Conservation (phyloP, 2,888 invertebrate species). For the Chrysotoxum bicinctum region DNA sequence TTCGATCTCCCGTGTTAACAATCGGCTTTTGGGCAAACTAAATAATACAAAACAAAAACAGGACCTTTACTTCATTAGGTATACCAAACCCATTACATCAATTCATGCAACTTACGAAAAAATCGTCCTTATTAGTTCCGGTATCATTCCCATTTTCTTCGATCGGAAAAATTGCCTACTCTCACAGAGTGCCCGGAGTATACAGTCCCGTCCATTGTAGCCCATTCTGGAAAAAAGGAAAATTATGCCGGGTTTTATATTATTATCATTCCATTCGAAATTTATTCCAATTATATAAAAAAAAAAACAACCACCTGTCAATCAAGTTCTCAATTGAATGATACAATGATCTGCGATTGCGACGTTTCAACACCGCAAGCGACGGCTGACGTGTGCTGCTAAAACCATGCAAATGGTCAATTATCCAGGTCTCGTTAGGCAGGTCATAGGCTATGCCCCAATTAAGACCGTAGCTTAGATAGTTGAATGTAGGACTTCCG, state of each 20-base stretch:
- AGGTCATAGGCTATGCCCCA: constrained; percentile 87
- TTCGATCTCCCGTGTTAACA: constrained; percentile 85
- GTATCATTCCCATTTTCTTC: constrained; percentile 85
- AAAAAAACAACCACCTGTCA: constrained; percentile 83
- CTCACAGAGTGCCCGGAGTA: constrained; percentile 88
- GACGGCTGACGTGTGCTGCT: constrained; percentile 73
- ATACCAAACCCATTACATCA: not conserved
- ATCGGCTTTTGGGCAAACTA: constrained; percentile 86
- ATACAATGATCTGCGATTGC: constrained; percentile 77
- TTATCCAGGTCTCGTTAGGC: constrained; percentile 83
- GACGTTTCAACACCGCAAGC: constrained; percentile 83
- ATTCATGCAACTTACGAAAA: constrained; percentile 84
- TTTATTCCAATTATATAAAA: constrained; percentile 1
- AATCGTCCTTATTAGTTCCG: constrained; percentile 87
- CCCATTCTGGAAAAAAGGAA: constrained; percentile 86
- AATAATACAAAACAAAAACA: constrained; percentile 73
- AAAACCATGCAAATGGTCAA: constrained; percentile 79
- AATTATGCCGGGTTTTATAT: not conserved
- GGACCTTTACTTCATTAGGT: not conserved
- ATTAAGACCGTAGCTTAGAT: constrained; percentile 86
- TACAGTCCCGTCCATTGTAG: constrained; percentile 87
- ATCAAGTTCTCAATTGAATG: constrained; percentile 82
- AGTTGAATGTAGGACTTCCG: constrained; percentile 83
- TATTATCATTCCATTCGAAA: constrained; percentile 78
- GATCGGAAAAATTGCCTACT: constrained; percentile 86